Evolutionary conservation across 2,797 vertebrate genomes (phyloP).

Genomic region (Phataginus tetradactyla): DNA sequence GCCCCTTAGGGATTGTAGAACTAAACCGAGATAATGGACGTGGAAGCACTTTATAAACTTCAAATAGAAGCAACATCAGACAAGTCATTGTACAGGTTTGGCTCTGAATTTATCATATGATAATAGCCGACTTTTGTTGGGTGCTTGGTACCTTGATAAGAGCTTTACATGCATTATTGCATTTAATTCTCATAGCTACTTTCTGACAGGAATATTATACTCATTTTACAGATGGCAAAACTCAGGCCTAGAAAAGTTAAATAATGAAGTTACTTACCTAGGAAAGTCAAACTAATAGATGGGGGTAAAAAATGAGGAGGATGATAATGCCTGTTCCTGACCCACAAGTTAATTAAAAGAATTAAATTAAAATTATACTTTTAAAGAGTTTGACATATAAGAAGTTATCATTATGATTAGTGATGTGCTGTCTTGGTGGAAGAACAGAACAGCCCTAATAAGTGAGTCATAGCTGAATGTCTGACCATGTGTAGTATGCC

Average conservation of each 20-base stretch:
- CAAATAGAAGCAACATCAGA: neutral
- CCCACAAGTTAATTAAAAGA: neutral
- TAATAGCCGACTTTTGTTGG: neutral
- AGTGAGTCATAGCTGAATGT: neutral
- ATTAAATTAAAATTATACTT: neutral
- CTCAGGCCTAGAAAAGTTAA: neutral
- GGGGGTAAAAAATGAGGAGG: conserved; percentile 9
- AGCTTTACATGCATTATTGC: neutral
- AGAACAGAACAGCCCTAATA: neutral
- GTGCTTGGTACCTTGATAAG: neutral
- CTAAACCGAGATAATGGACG: conserved; percentile 17
- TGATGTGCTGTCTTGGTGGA: neutral
- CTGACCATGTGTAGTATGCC: neutral
- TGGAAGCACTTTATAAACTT: conserved; percentile 64
- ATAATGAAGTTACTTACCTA: neutral
- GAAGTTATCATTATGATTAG: neutral
- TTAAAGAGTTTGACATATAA: neutral
- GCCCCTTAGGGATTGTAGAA: neutral
- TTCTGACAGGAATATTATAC: neutral
- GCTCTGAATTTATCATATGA: neutral
- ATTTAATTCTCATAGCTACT: neutral
- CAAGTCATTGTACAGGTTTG: neutral
- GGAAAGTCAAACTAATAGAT: neutral
- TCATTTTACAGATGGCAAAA: conserved; percentile 16
- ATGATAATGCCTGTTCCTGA: neutral